These are phyloP conservation scores for Alauda arvensis DNA, from an alignment of 2,797 vertebrate genomes.

Conservation along the genomic window DNA sequence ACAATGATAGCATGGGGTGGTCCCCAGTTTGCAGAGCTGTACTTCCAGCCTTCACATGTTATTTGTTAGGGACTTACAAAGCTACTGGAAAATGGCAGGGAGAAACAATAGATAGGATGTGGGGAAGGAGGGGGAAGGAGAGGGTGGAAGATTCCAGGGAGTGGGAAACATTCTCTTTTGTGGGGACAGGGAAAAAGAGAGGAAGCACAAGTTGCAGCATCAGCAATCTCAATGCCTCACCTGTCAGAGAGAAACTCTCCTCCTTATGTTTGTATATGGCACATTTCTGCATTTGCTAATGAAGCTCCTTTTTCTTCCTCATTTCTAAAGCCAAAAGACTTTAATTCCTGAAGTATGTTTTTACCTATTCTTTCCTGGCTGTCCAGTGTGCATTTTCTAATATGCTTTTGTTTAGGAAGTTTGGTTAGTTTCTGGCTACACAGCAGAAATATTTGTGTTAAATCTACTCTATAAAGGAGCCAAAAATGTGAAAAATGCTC, in stretches of 20 bases:
- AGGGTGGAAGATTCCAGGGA: background rate
- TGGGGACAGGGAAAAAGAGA: background rate
- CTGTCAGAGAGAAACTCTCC: background rate
- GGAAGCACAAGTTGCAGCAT: background rate
- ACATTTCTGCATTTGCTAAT: background rate
- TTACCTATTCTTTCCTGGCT: background rate
- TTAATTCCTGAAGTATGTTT: background rate
- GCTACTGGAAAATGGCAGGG: background rate
- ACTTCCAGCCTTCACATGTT: background rate
- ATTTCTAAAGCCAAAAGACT: background rate
- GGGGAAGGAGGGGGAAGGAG: background rate
- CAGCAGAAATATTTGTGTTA: constrained; percentile 15
- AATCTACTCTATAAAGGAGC: background rate
- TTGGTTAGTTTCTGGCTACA: background rate
- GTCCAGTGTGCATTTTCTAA: constrained; percentile 1
- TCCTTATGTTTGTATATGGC: background rate
- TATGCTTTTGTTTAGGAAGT: constrained; percentile 3
- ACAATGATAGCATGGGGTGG: rapidly evolving
- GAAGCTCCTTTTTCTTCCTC: background rate
- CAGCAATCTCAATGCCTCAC: background rate
- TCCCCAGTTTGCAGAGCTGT: background rate
- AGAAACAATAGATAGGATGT: background rate
- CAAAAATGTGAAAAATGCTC: constrained; percentile 13
- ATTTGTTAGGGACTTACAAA: background rate
- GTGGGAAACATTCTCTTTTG: background rate